A percentile compares a stretch with the other conserved stretches of the same genome.
Conservation (phyloP, 2,888 invertebrate genomes). For the Mythimna pallens region DNA sequence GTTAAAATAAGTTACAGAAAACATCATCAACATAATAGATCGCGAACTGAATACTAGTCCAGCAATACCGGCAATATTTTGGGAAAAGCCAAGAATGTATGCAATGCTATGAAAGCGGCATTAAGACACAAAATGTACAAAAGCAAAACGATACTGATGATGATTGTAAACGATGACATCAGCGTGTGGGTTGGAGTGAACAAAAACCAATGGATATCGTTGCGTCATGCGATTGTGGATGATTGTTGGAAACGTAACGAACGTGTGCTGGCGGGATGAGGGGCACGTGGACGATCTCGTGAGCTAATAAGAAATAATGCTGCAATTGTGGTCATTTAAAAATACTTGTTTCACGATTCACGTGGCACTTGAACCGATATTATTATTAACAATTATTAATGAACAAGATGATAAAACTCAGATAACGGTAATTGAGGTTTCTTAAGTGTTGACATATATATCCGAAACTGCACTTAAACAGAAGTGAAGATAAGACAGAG, state of each 20-base stretch:
- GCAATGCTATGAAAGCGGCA: constrained; percentile 45
- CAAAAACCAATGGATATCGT: constrained; percentile 75
- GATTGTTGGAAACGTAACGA: constrained; percentile 69
- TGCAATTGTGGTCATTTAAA: constrained; percentile 30
- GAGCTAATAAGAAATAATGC: constrained; percentile 39
- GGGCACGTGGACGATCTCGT: constrained; percentile 73
- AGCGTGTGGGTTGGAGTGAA: constrained; percentile 74
- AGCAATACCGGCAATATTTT: constrained; percentile 32
- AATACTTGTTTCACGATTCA: constrained; percentile 10
- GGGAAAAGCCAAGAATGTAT: constrained; percentile 51
- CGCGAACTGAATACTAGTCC: constrained; percentile 18
- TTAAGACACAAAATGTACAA: constrained; percentile 54
- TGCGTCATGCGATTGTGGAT: constrained; percentile 75
- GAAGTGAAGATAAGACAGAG: constrained; percentile 36
- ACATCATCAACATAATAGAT: constrained; percentile 36
- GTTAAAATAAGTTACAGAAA: constrained; percentile 11
- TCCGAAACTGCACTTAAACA: constrained; percentile 29
- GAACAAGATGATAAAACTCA: constrained; percentile 29
- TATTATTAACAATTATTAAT: constrained; percentile 21
- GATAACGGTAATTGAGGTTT: constrained; percentile 30
- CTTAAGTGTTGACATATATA: constrained; percentile 28
- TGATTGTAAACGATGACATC: constrained; percentile 78
- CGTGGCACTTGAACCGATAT: constrained; percentile 32
- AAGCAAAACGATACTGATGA: constrained; percentile 59
- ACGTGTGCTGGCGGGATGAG: constrained; percentile 54